Evolutionary conservation across 2,888 invertebrate species (phyloP).

Genomic region (Boloria euphrosyne): DNA sequence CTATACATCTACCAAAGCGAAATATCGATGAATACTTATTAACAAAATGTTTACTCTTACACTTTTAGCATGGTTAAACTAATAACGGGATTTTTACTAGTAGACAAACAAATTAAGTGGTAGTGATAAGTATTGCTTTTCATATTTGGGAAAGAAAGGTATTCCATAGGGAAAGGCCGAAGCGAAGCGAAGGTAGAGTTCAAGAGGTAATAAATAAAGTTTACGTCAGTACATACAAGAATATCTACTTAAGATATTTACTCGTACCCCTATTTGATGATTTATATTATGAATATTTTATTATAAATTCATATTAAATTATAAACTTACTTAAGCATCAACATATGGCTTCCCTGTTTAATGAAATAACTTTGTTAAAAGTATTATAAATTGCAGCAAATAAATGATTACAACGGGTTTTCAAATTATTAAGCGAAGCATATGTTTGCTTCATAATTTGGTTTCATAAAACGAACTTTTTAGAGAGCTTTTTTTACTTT

Average conservation of each 20-base stretch:
- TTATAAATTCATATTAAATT: neutral
- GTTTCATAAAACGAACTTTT: neutral
- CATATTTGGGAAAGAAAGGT: too few species aligned
- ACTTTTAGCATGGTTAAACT: too few species aligned
- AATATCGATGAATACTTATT: too few species aligned
- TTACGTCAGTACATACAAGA: neutral
- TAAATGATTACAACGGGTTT: slow-evolving; percentile 24
- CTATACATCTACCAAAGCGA: too few species aligned
- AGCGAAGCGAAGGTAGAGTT: neutral
- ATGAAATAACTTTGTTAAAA: slow-evolving; percentile 27
- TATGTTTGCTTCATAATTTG: slow-evolving; percentile 6
- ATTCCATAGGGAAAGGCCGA: too few species aligned
- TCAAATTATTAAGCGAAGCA: slow-evolving; percentile 2
- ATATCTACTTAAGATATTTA: neutral
- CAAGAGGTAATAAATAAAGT: neutral
- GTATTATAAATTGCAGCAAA: slow-evolving; percentile 10
- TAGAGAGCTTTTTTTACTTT: too few species aligned
- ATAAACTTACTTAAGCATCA: slow-evolving; percentile 8
- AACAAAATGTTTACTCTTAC: too few species aligned
- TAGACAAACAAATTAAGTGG: too few species aligned
- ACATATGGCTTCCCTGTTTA: slow-evolving; percentile 14
- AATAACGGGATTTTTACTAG: too few species aligned
- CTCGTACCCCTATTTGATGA: neutral
- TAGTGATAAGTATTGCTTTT: too few species aligned
- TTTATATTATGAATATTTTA: too few species aligned